phyloP scores from a whole-genome alignment of 2,888 invertebrate species.

The Fabriciana adippe region DNA sequence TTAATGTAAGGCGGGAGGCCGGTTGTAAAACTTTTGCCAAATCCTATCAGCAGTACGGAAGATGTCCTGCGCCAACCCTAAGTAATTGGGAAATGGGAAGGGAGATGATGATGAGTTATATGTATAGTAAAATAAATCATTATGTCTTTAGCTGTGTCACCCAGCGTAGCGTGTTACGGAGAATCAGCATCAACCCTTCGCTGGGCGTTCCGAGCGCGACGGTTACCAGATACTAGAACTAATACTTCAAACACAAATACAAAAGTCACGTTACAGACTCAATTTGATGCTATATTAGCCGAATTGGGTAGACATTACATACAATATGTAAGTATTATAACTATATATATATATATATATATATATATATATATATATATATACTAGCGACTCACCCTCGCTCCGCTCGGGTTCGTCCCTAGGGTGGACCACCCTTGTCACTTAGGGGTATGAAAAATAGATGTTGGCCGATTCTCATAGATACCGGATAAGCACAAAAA shows the following conservation, averaged over 20 bases:
- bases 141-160: constrained; percentile 85
- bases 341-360: too few species aligned
- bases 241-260: constrained; percentile 43
- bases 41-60: too few species aligned
- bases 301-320: constrained; percentile 67
- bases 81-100: background rate
- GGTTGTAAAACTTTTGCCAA: too few species aligned
- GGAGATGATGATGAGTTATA: background rate
- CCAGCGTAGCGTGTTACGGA: constrained; percentile 88
- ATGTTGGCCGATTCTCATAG: too few species aligned
- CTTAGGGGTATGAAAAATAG: too few species aligned
- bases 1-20: too few species aligned
- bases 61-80: too few species aligned
- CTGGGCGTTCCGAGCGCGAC: constrained; percentile 89
- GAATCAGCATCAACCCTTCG: constrained; percentile 91
- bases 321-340: constrained; percentile 55
- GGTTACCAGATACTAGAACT: constrained; percentile 71
- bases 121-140: background rate
- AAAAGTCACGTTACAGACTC: constrained; percentile 65
- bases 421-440: too few species aligned
- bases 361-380: too few species aligned
- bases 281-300: constrained; percentile 60
- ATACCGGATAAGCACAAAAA: too few species aligned
- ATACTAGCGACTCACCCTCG: too few species aligned
- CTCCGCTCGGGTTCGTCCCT: too few species aligned